Evolutionary conservation across 2,797 vertebrate species (phyloP).

Genomic region (Xiphorhynchus erythropygius): DNA sequence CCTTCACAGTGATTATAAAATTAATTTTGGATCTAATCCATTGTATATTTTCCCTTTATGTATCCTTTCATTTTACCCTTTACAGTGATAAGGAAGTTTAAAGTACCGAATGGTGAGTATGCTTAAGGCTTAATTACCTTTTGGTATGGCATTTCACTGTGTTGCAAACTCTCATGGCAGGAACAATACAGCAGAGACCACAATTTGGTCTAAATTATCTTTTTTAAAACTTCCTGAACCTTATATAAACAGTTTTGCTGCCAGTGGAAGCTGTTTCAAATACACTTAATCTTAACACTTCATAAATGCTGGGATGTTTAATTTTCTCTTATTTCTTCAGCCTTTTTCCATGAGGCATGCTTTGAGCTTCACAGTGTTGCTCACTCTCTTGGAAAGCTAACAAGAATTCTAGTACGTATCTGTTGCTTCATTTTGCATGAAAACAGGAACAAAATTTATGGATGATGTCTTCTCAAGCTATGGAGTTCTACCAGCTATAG

Average conservation of each 20-base stretch:
- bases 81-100: neutral
- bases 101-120: neutral
- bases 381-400: neutral
- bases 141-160: neutral
- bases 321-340: neutral
- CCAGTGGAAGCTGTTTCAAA: neutral
- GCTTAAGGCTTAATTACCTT: neutral
- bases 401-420: neutral
- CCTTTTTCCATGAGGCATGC: neutral
- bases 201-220: neutral
- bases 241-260: neutral
- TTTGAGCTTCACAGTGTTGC: neutral
- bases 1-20: rapidly evolving
- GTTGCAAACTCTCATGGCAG: neutral
- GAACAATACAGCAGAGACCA: neutral
- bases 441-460: neutral
- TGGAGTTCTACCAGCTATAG: neutral
- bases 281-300: neutral
- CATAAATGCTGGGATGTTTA: neutral
- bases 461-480: neutral
- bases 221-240: neutral
- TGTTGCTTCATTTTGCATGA: neutral
- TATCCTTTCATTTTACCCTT: neutral
- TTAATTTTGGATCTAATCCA: neutral
- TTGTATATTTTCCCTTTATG: neutral